Percentiles rank a stretch among this genome's conserved stretches.
phyloP scores from a whole-genome alignment of 2,888 invertebrate species.

The Epirrhoe tristata region DNA sequence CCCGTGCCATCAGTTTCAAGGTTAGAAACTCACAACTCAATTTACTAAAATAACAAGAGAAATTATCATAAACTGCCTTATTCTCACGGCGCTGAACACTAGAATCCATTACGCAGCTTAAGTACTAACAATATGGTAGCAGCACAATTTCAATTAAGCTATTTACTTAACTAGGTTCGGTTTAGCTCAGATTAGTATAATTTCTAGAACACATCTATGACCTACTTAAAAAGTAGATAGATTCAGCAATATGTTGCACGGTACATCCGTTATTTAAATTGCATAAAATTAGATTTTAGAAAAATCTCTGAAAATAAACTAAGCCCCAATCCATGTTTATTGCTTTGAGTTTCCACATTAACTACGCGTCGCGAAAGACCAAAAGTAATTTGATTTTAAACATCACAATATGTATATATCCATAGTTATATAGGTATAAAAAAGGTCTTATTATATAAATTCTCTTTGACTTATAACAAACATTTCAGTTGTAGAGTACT shows the following conservation, averaged over 20 bases:
- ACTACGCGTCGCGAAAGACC: too few relatives aligned
- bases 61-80: slow-evolving; percentile 15
- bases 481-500: too few relatives aligned
- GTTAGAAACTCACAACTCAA: slow-evolving; percentile 50
- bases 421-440: too few relatives aligned
- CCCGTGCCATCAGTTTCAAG: slow-evolving; percentile 61
- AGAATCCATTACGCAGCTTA: slow-evolving; percentile 35
- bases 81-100: not conserved
- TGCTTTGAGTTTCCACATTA: too few relatives aligned
- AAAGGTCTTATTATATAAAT: too few relatives aligned
- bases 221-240: not conserved
- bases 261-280: too few relatives aligned
- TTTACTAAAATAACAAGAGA: slow-evolving; percentile 2
- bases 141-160: slow-evolving; percentile 23
- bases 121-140: slow-evolving; percentile 28
- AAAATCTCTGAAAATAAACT: too few relatives aligned
- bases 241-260: not conserved
- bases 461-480: too few relatives aligned
- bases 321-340: too few relatives aligned
- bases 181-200: slow-evolving; percentile 11
- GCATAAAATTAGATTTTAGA: too few relatives aligned
- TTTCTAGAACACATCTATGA: slow-evolving; percentile 3
- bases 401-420: too few relatives aligned
- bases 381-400: too few relatives aligned
- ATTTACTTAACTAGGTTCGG: slow-evolving; percentile 12